Conservation (phyloP, 64 coral and sea anemone genomes). For the Stylophora pistillata region DNA sequence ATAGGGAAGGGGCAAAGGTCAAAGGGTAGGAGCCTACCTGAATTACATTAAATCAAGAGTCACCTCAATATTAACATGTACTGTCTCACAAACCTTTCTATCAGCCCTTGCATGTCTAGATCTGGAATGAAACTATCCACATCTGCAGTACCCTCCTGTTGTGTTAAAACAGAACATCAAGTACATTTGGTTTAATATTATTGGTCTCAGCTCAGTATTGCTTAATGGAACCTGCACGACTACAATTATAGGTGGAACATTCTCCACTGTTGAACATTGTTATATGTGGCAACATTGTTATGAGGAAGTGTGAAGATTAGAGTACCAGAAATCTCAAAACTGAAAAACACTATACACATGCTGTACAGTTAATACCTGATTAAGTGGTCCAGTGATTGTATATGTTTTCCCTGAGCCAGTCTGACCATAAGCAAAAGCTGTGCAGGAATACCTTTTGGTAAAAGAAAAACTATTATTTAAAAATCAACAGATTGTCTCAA, state of each 20-base stretch:
- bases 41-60: too few relatives aligned
- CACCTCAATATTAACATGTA: too few relatives aligned
- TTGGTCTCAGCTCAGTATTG: too few relatives aligned
- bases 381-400: slow-evolving; percentile 92
- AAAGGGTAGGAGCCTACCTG: too few relatives aligned
- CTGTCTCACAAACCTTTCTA: slow-evolving; percentile 68
- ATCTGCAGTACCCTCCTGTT: slow-evolving; percentile 34
- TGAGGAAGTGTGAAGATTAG: too few relatives aligned
- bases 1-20: too few relatives aligned
- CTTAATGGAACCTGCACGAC: too few relatives aligned
- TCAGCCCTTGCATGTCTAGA: slow-evolving; percentile 75
- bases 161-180: slow-evolving; percentile 20
- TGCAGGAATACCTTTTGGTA: slow-evolving; percentile 87
- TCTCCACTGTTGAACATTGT: too few relatives aligned
- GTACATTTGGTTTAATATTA: neutral
- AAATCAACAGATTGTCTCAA: too few relatives aligned
- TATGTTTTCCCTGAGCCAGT: slow-evolving; percentile 98
- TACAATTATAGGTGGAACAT: too few relatives aligned
- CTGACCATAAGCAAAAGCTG: slow-evolving; percentile 96
- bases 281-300: too few relatives aligned
- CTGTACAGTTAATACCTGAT: slow-evolving; percentile 40
- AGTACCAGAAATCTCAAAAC: too few relatives aligned
- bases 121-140: slow-evolving; percentile 69
- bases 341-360: neutral
- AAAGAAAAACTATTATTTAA: neutral